These are phyloP conservation scores for Lingula anatina DNA, from an alignment of 2,888 invertebrate genomes.

Conservation along the genomic window DNA sequence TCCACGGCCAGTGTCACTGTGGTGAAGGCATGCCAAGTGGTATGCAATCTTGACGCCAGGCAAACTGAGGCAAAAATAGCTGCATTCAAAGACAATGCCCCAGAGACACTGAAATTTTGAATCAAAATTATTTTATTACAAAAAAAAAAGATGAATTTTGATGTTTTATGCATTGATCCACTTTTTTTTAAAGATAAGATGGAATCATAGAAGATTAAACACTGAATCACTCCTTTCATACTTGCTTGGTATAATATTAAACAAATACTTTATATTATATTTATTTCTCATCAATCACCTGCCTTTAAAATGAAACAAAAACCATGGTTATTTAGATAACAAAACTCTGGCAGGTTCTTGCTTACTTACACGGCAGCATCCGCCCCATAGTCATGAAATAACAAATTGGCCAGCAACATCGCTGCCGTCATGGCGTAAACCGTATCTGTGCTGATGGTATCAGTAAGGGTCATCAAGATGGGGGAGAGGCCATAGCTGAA, in stretches of 20 bases:
- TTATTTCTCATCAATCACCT: too few species aligned
- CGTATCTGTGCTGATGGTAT: constrained; percentile 94
- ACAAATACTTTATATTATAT: too few species aligned
- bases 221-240: not conserved
- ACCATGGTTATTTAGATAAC: too few species aligned
- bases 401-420: constrained; percentile 80
- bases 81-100: constrained; percentile 86
- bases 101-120: constrained; percentile 79
- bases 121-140: too few species aligned
- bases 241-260: too few species aligned
- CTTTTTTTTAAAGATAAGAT: not conserved
- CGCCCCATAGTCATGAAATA: constrained; percentile 89
- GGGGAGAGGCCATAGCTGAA: constrained; percentile 89
- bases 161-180: not conserved
- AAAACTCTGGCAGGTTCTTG: too few species aligned
- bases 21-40: constrained; percentile 74
- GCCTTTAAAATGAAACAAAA: too few species aligned
- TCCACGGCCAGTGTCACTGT: constrained; percentile 83
- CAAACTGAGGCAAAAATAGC: constrained; percentile 94
- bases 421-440: constrained; percentile 88
- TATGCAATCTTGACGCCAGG: constrained; percentile 82
- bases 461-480: constrained; percentile 86
- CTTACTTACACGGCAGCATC: constrained; percentile 63
- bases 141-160: constrained; percentile 4
- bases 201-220: not conserved